Base-by-base conservation (phyloP, 2,113 vertebrate genomes). In the Menidia beryllina region DNA sequence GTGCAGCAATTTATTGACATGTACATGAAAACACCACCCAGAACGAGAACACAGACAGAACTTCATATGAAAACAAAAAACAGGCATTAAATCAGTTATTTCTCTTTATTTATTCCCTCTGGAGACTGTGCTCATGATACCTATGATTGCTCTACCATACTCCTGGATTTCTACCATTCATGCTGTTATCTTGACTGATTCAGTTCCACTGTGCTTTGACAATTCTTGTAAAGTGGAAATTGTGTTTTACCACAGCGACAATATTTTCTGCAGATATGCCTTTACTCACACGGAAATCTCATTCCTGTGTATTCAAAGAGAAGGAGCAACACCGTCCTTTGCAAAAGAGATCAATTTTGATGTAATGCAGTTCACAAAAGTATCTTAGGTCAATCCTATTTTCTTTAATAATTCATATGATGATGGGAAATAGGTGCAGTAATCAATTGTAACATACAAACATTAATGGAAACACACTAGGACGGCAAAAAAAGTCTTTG, bases 121-220 rank as follows among this genome's bases (percentile, higher is more conserved):
- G 27, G n/a, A 53, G 67, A 24, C 12, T 48, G 30, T 41, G 21
- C 55, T 69, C 49, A 50, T 36, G 62, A 77, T 65, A 61, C 48
- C 27, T 39, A 43, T 51, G 50, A 45, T 59, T 51, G 9, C 76
- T 79, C 63, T 68, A 77, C 72, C 61, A 64, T 60, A 64, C 50
- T 49, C 81, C 25, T 64, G 5, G 48, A 11, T 45, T 74, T 75
- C 49, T 78, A 43, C 57, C 74, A 63, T 81, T 75, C 49, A 52
- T 53, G 56, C 48, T 67, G 50, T 66, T 67, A 47, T 51, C 36
- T 57, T 81, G 75, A 85, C 72, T 58, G 63, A 81, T 84, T 84
- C 62, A 69, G 54, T 61, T 69, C 62, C 50, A 69, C 69, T 2
- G 15, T 43, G 56, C 34, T 47, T 38, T 69, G 60, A 78, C 64